phyloP scores from a whole-genome alignment of 35 echinoderm and acorn worm genomes.

The Apostichopus parvimensis region DNA sequence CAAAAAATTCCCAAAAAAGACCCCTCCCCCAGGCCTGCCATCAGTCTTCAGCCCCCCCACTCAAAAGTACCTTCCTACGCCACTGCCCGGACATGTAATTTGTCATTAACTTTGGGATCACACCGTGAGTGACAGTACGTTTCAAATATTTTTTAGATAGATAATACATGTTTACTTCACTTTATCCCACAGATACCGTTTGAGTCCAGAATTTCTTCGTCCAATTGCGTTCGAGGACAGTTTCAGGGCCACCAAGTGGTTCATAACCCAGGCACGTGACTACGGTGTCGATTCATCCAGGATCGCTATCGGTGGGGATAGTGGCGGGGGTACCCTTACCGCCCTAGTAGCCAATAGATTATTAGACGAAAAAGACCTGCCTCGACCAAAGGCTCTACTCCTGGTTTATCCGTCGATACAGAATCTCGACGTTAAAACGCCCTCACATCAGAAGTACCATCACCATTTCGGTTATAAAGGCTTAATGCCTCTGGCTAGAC shows the following conservation, averaged over 20 bases:
- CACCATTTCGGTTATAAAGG: constrained; percentile 5
- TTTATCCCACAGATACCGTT: constrained; percentile 24
- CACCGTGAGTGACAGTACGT: too few species aligned
- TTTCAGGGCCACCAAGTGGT: constrained; percentile 50
- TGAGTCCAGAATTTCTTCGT: constrained; percentile 22
- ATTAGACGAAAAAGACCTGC: not conserved
- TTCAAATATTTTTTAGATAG: too few species aligned
- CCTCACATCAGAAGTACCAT: constrained; percentile 48
- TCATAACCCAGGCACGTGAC: constrained; percentile 33
- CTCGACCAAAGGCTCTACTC: constrained; percentile 24
- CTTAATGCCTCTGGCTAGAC: not conserved
- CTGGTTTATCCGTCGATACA: constrained; percentile 50
- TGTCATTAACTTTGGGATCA: too few species aligned
- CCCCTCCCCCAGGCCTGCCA: too few species aligned
- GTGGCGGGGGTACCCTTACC: constrained; percentile 21
- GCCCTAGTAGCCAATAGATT: not conserved
- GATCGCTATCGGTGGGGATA: constrained; percentile 51
- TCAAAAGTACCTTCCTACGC: too few species aligned
- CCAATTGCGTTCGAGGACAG: constrained; percentile 30
- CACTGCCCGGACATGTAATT: too few species aligned
- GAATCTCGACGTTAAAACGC: constrained; percentile 20
- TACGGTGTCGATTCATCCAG: constrained; percentile 45
- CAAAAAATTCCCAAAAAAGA: too few species aligned
- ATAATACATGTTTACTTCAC: too few species aligned
- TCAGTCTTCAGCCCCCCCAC: too few species aligned